phyloP scores from a whole-genome alignment of 2,113 vertebrate genomes.

The Oreochromis niloticus region DNA sequence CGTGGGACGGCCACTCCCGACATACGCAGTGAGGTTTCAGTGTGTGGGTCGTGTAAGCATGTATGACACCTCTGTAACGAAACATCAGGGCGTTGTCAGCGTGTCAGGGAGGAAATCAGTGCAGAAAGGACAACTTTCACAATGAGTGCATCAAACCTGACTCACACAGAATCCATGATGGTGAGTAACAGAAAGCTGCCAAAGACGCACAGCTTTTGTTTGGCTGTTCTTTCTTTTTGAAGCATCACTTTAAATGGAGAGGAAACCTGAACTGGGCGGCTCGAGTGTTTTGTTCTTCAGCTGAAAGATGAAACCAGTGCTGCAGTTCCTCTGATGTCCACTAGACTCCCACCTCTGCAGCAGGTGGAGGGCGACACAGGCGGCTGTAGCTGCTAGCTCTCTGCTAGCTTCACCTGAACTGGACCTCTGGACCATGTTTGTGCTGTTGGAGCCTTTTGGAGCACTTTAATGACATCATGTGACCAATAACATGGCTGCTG shows the following conservation, averaged over 20 bases:
- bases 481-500: background rate
- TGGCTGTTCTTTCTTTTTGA: background rate
- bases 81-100: background rate
- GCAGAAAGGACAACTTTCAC: background rate
- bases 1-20: rapidly evolving
- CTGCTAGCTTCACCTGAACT: background rate
- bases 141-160: background rate
- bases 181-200: background rate
- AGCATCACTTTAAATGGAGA: background rate
- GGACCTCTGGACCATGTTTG: rapidly evolving
- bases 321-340: background rate
- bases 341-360: background rate
- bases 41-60: background rate
- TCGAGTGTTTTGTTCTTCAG: background rate
- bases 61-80: background rate
- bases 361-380: background rate
- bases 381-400: background rate
- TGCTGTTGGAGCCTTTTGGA: background rate
- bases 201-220: background rate
- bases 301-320: background rate
- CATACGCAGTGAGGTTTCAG: background rate
- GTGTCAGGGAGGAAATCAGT: background rate
- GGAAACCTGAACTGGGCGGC: background rate
- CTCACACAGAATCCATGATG: background rate
- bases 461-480: background rate